Evolutionary conservation across 1,140 invertebrate genomes (phyloP).

Genomic region (Drosophila suzukii): DNA sequence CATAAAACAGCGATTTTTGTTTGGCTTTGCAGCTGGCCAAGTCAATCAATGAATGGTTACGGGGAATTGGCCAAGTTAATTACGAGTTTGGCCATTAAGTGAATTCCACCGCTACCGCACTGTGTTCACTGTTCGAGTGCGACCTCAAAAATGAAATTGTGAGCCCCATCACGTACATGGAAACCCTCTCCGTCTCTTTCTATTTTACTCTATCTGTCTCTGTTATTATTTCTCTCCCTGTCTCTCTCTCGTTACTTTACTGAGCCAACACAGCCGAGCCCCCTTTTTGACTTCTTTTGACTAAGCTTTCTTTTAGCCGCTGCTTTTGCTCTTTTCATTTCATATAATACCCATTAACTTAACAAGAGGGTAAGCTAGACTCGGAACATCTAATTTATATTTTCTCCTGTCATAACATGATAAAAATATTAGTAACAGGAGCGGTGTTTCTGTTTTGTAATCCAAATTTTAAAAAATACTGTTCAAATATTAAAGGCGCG

Average conservation of each 20-base stretch:
- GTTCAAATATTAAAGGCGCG: no score
- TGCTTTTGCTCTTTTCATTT: constrained; percentile 31
- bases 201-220: not conserved
- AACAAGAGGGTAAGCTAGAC: no score
- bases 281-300: constrained; percentile 47
- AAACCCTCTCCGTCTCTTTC: constrained; percentile 3
- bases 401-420: no score
- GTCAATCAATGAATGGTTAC: constrained; percentile 38
- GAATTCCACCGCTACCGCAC: constrained; percentile 13
- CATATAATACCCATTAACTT: constrained; percentile 3
- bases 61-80: constrained; percentile 46
- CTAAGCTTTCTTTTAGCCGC: constrained; percentile 24
- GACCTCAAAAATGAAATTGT: constrained; percentile 48
- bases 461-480: no score
- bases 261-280: constrained; percentile 48
- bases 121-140: constrained; percentile 8
- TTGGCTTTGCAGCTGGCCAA: constrained; percentile 33
- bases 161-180: constrained; percentile 36
- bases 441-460: no score
- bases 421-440: no score
- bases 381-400: not conserved
- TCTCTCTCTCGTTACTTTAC: constrained; percentile 1
- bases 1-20: constrained; percentile 34
- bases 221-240: constrained; percentile 18
- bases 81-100: constrained; percentile 27